Conservation (phyloP, 2,888 invertebrate species). For the Sphaerophoria taeniata region DNA sequence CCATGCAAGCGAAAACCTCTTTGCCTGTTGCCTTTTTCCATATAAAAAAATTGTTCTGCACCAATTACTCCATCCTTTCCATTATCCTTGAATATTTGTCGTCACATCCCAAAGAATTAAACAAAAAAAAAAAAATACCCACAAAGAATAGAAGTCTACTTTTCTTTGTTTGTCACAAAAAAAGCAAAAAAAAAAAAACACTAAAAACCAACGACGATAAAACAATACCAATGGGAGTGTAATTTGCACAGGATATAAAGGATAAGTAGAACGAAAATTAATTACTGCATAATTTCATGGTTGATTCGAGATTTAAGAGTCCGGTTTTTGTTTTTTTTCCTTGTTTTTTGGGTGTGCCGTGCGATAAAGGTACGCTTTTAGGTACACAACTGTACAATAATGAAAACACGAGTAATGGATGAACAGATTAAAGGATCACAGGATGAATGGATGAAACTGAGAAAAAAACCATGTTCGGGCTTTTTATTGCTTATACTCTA, state of each 20-base stretch:
- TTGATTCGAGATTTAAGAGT: slow-evolving; percentile 80
- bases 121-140: slow-evolving; percentile 45
- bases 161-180: slow-evolving; percentile 59
- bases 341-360: slow-evolving; percentile 45
- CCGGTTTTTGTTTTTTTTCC: slow-evolving; percentile 26
- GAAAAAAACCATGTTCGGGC: slow-evolving; percentile 31
- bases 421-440: slow-evolving; percentile 16
- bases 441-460: neutral
- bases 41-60: slow-evolving; percentile 31
- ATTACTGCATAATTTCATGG: slow-evolving; percentile 82
- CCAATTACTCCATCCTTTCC: slow-evolving; percentile 59
- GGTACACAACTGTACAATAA: slow-evolving; percentile 27
- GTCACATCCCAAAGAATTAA: slow-evolving; percentile 21
- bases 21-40: slow-evolving; percentile 64
- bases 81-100: slow-evolving; percentile 60
- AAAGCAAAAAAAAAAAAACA: slow-evolving; percentile 4
- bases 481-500: slow-evolving; percentile 30
- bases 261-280: slow-evolving; percentile 77
- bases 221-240: slow-evolving; percentile 69
- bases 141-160: slow-evolving; percentile 58
- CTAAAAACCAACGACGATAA: slow-evolving; percentile 27
- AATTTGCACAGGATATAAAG: slow-evolving; percentile 52
- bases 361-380: neutral
- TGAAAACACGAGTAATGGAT: neutral
- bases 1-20: slow-evolving; percentile 23